Conservation (phyloP, 2,888 invertebrate genomes). For the Lasioglossum oenotherae region DNA sequence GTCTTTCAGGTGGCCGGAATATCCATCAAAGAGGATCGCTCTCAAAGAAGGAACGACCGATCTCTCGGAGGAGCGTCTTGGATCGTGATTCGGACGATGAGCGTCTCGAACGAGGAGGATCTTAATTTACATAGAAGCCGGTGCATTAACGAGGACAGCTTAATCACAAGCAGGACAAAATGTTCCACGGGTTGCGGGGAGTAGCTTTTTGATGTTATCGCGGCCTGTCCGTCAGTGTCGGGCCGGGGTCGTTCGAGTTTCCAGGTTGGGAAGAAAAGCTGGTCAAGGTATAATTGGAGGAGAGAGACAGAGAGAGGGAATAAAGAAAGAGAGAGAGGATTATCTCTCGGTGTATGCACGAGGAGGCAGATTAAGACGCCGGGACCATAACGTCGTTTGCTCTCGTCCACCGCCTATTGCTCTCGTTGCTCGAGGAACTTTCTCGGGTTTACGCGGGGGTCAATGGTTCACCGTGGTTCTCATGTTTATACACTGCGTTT, state of each 20-base stretch:
- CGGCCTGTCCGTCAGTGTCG: slow-evolving; percentile 39
- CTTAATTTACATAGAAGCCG: slow-evolving; percentile 29
- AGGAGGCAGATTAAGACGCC: slow-evolving; percentile 61
- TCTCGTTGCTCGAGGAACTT: slow-evolving; percentile 65
- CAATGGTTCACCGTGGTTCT: slow-evolving; percentile 72
- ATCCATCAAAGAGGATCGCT: neutral
- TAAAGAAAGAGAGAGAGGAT: neutral
- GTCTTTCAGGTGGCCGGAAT: neutral
- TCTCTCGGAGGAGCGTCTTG: slow-evolving; percentile 7
- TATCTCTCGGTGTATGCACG: slow-evolving; percentile 5
- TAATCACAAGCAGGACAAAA: slow-evolving; percentile 41
- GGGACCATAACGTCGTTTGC: slow-evolving; percentile 48
- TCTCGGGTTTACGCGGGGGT: slow-evolving; percentile 71
- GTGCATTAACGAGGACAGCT: slow-evolving; percentile 37
- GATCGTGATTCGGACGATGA: slow-evolving; percentile 11
- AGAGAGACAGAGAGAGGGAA: slow-evolving; percentile 23
- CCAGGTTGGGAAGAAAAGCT: slow-evolving; percentile 48
- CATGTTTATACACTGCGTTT: slow-evolving; percentile 44
- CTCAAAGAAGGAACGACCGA: slow-evolving; percentile 3
- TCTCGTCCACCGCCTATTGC: slow-evolving; percentile 49
- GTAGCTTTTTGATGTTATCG: slow-evolving; percentile 49
- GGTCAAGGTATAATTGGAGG: slow-evolving; percentile 60
- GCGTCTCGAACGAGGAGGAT: slow-evolving; percentile 1
- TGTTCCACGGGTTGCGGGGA: slow-evolving; percentile 19
- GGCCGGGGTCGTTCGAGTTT: slow-evolving; percentile 41